Conservation (phyloP, 53 echinoderm and acorn worm species). For the Glandiceps talaboti region DNA sequence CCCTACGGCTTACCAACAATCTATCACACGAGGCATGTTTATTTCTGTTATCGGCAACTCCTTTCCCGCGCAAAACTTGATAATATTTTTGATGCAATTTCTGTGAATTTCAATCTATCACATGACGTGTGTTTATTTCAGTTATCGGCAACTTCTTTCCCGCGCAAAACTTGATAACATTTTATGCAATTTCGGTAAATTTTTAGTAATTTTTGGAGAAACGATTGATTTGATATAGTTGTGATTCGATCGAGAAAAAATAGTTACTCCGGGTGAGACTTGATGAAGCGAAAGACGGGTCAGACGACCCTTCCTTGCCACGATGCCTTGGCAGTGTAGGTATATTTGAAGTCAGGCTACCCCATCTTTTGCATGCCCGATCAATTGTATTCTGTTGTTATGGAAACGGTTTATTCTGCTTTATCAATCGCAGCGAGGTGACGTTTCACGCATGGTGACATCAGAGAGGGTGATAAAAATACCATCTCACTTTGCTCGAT, state of each 20-base stretch:
- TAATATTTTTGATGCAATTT: no score
- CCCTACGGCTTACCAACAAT: slow-evolving; percentile 1
- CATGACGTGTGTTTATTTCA: background rate
- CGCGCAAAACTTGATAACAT: background rate
- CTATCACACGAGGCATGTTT: background rate
- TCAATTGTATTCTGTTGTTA: background rate
- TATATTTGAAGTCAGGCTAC: background rate
- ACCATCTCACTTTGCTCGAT: background rate
- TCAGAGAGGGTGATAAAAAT: background rate
- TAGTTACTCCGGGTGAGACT: no score
- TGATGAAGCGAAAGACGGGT: no score
- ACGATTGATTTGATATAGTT: no score
- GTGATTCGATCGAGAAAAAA: no score
- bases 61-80: background rate
- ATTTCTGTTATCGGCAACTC: background rate
- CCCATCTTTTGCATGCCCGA: background rate
- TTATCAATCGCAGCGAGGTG: slow-evolving; percentile 1
- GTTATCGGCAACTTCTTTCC: background rate
- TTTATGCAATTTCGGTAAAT: no score
- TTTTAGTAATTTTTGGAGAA: no score
- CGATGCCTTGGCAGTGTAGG: background rate
- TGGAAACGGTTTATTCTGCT: background rate
- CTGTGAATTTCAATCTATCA: background rate
- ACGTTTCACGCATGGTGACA: background rate
- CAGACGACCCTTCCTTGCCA: no score